A percentile compares a stretch with the other conserved stretches of the same genome.
Conservation (phyloP, 2,113 vertebrate genomes). For the Cavia aperea region DNA sequence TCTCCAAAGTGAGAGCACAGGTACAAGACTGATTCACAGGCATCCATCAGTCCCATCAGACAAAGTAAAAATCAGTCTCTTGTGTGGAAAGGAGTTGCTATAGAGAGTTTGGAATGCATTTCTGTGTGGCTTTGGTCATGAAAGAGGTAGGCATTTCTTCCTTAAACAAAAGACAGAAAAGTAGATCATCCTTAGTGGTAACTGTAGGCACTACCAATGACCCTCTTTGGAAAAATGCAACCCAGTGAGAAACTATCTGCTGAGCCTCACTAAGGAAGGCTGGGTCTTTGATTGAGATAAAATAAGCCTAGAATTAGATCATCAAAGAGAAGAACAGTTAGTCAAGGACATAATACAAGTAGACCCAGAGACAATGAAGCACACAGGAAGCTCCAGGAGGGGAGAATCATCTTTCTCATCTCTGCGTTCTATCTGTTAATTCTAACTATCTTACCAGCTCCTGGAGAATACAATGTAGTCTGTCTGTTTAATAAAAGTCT, state of each 20-base stretch:
- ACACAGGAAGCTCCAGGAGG: not conserved
- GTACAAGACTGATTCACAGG: not conserved
- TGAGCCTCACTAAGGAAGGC: constrained; percentile 45
- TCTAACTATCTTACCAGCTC: not conserved
- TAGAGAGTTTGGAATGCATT: constrained; percentile 86
- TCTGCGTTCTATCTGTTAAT: not conserved
- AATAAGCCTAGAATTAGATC: not conserved
- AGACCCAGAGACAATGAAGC: not conserved
- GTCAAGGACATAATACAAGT: not conserved
- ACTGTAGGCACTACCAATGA: constrained; percentile 74
- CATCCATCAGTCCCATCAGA: not conserved
- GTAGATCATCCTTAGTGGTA: constrained; percentile 72
- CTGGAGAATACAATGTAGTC: not conserved
- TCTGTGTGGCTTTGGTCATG: constrained; percentile 76
- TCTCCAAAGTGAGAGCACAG: not conserved
- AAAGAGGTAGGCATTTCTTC: constrained; percentile 67
- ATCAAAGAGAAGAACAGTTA: not conserved
- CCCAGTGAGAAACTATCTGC: constrained; percentile 77
- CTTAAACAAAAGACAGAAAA: constrained; percentile 67
- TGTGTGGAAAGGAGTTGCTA: constrained; percentile 66
- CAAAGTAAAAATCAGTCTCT: not conserved
- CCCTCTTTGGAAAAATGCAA: constrained; percentile 72
- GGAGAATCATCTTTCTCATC: not conserved
- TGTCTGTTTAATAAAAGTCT: not conserved
- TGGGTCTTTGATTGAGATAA: constrained; percentile 44